phyloP scores from a whole-genome alignment of 2,797 vertebrate genomes.

The Intellagama lesueurii region DNA sequence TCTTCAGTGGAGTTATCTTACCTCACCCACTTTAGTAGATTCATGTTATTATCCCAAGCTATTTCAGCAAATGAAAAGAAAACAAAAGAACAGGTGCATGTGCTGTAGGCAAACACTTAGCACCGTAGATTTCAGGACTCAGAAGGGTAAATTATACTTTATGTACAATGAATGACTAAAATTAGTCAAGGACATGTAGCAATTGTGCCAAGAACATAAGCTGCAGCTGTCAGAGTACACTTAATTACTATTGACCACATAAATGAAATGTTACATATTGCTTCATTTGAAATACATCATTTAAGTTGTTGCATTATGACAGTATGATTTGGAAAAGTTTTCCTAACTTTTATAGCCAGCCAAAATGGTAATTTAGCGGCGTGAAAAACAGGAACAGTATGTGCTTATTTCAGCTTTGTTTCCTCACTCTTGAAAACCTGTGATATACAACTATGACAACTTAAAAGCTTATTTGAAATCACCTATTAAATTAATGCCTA shows the following conservation, averaged over 20 bases:
- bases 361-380: constrained; percentile 14
- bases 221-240: constrained; percentile 43
- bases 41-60: constrained; percentile 39
- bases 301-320: constrained; percentile 39
- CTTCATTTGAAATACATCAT: constrained; percentile 46
- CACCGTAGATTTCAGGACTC: constrained; percentile 21
- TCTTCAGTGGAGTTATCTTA: background rate
- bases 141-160: constrained; percentile 6
- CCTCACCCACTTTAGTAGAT: background rate
- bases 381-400: constrained; percentile 41
- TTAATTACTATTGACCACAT: constrained; percentile 47
- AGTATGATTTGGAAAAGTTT: constrained; percentile 33
- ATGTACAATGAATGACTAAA: constrained; percentile 51
- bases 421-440: constrained; percentile 33
- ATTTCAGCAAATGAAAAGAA: constrained; percentile 36
- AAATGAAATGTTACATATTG: constrained; percentile 35
- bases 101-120: constrained; percentile 7
- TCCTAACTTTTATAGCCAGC: constrained; percentile 47
- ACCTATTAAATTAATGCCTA: constrained; percentile 3
- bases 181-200: constrained; percentile 43
- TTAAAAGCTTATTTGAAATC: constrained; percentile 10
- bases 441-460: constrained; percentile 30
- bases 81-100: constrained; percentile 13
- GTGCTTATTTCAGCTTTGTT: constrained; percentile 1
- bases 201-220: constrained; percentile 44